Evolutionary conservation across 2,113 vertebrate species (phyloP).

Genomic region (Malurus elegans): DNA sequence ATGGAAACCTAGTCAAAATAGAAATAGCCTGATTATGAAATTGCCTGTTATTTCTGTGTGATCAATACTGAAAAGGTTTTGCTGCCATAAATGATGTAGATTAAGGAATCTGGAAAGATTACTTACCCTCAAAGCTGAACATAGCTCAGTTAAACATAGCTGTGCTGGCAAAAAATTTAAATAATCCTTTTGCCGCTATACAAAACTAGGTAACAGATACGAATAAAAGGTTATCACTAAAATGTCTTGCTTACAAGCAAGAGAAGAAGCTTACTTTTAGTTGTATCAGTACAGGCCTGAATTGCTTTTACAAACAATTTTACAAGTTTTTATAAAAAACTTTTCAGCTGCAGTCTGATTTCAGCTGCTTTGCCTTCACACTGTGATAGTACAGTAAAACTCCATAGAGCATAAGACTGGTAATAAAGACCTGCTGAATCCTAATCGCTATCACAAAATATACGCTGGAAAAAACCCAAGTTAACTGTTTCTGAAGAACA

Average conservation of each 20-base stretch:
- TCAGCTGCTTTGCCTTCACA: neutral
- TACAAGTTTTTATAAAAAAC: neutral
- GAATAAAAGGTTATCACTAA: neutral
- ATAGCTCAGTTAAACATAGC: neutral
- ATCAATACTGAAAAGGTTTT: neutral
- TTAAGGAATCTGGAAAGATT: neutral
- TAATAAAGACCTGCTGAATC: neutral
- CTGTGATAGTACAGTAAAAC: neutral
- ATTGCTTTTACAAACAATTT: neutral
- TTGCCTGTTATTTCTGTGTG: neutral
- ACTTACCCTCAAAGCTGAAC: neutral
- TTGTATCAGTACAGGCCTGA: neutral
- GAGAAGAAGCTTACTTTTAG: neutral
- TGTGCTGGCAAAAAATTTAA: neutral
- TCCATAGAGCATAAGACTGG: fast-evolving
- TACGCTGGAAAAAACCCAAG: fast-evolving
- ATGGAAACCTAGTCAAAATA: neutral
- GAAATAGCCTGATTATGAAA: neutral
- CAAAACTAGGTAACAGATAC: neutral
- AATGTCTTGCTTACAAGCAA: neutral
- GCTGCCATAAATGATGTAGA: neutral
- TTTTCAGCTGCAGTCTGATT: neutral
- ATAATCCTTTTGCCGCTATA: neutral
- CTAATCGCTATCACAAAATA: neutral
- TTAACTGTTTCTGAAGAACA: neutral